Conservation (phyloP, 2,113 vertebrate genomes). For the Macroglossus sobrinus region DNA sequence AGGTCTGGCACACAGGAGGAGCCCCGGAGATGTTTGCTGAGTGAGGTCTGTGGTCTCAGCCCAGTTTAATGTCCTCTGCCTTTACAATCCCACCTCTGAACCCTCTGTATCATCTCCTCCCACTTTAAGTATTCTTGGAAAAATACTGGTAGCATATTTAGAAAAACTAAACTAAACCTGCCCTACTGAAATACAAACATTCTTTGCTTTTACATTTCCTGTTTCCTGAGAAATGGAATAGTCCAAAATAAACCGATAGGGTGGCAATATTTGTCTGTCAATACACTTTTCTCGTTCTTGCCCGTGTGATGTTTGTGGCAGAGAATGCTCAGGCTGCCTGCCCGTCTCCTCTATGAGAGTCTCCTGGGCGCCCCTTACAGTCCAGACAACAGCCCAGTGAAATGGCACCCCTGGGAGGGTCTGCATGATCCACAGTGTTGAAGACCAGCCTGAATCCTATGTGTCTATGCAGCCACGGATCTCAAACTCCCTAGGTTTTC, state of each 20-base stretch:
- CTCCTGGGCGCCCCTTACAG: background rate
- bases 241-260: slow-evolving; percentile 51
- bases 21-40: background rate
- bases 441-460: background rate
- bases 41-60: background rate
- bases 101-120: background rate
- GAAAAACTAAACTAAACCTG: slow-evolving; percentile 54
- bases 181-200: slow-evolving; percentile 50
- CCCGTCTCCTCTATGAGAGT: accelerated
- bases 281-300: background rate
- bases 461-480: accelerated
- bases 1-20: background rate
- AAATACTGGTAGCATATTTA: slow-evolving; percentile 62
- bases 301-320: background rate
- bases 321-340: background rate
- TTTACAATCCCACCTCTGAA: background rate
- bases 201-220: slow-evolving; percentile 69
- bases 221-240: slow-evolving; percentile 63
- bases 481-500: background rate
- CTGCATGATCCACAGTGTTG: background rate
- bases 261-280: background rate
- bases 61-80: background rate
- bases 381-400: background rate
- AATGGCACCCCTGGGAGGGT: background rate
- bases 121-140: slow-evolving; percentile 35